Conservation (phyloP, 1,140 invertebrate species). For the Triops cancriformis region DNA sequence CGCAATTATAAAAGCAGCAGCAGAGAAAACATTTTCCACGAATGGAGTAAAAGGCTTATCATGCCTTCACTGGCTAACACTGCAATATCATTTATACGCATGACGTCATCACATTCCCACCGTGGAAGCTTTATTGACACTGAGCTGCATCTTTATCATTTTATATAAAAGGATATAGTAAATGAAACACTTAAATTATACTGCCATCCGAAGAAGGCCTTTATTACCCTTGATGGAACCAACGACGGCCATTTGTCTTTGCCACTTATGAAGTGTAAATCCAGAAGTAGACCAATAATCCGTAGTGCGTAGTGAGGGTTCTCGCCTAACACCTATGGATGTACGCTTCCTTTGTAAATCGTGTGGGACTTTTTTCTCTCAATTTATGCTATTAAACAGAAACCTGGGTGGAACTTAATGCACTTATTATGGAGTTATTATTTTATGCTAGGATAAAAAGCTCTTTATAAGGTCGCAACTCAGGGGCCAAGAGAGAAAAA, state of each 20-base stretch:
- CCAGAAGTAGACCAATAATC: background rate
- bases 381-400: background rate
- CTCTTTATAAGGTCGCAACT: background rate
- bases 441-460: background rate
- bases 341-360: background rate
- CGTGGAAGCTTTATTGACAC: background rate
- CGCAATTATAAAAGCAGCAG: too few species aligned
- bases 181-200: background rate
- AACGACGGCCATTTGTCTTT: background rate
- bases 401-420: background rate
- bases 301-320: background rate
- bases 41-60: too few species aligned
- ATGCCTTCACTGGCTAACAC: too few species aligned
- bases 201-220: background rate
- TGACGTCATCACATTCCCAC: constrained; percentile 2
- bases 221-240: constrained; percentile 5
- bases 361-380: background rate
- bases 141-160: background rate
- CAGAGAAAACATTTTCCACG: too few species aligned
- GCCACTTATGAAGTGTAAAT: background rate
- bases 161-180: background rate
- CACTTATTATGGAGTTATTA: background rate
- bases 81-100: background rate
- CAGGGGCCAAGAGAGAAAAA: background rate
- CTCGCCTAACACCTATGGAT: background rate